Percentiles rank a stretch among this genome's conserved stretches.
phyloP scores from a whole-genome alignment of 2,888 invertebrate species.

The Dolichomitus sp. region DNA sequence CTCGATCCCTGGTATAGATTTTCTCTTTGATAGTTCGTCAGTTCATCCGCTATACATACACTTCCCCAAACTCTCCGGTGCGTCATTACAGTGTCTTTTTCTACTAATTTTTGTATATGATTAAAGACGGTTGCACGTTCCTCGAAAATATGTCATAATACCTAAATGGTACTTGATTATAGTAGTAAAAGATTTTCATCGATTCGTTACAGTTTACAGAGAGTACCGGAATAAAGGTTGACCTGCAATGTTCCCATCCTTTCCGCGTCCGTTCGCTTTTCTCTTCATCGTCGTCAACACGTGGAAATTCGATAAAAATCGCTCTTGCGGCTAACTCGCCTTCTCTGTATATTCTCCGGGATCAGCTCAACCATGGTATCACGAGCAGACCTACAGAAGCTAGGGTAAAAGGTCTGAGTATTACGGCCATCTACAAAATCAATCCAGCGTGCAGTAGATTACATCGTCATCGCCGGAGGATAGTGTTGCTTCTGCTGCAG shows the following conservation, averaged over 20 bases:
- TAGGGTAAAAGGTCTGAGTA: background rate
- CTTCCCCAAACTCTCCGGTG: too few species aligned
- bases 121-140: background rate
- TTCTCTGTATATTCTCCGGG: conserved; percentile 1
- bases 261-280: conserved; percentile 7
- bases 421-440: conserved; percentile 40
- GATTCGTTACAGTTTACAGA: background rate
- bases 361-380: conserved; percentile 35
- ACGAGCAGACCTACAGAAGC: conserved; percentile 15
- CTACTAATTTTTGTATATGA: background rate
- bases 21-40: too few species aligned
- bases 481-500: conserved; percentile 8
- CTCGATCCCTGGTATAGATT: too few species aligned
- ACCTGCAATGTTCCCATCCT: conserved; percentile 6
- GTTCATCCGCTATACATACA: too few species aligned
- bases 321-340: conserved; percentile 55
- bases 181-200: background rate
- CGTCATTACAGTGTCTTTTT: too few species aligned
- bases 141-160: background rate
- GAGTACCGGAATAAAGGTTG: conserved; percentile 18
- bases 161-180: background rate
- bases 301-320: conserved; percentile 63
- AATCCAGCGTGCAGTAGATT: conserved; percentile 33
- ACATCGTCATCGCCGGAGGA: conserved; percentile 20
- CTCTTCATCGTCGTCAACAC: conserved; percentile 42